phyloP scores from a whole-genome alignment of 2,888 invertebrate genomes.

The Lithophane leautieri region DNA sequence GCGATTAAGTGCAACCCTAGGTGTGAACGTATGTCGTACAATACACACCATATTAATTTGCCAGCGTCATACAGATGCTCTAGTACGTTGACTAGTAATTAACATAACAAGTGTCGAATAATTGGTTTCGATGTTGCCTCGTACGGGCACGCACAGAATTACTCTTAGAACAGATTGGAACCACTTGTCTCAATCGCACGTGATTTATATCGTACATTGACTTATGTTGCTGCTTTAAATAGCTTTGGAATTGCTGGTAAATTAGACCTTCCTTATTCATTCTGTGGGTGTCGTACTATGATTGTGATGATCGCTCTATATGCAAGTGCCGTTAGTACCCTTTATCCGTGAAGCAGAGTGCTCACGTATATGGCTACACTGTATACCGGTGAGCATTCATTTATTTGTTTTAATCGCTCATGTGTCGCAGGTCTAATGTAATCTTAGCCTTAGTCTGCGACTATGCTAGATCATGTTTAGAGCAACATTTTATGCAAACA shows the following conservation, averaged over 20 bases:
- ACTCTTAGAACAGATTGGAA: constrained; percentile 62
- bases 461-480: not conserved
- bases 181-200: constrained; percentile 53
- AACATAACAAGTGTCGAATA: constrained; percentile 82
- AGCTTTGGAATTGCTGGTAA: constrained; percentile 14
- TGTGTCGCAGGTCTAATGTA: too few species aligned
- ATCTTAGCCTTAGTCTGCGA: not conserved
- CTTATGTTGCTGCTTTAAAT: constrained; percentile 38
- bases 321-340: not conserved
- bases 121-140: constrained; percentile 78
- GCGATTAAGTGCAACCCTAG: constrained; percentile 61
- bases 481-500: not conserved
- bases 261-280: constrained; percentile 7
- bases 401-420: too few species aligned
- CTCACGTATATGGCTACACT: too few species aligned
- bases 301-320: not conserved
- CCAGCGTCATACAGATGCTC: constrained; percentile 73
- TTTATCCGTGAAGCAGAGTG: too few species aligned
- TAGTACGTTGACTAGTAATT: constrained; percentile 78
- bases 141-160: constrained; percentile 68
- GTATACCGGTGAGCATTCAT: too few species aligned
- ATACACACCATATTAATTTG: constrained; percentile 76
- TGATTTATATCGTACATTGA: constrained; percentile 52
- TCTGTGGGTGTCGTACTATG: not conserved
- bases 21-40: constrained; percentile 53